These are phyloP conservation scores for Anisognathus igniventris DNA, from an alignment of 2,797 vertebrate species.

Conservation along the genomic window DNA sequence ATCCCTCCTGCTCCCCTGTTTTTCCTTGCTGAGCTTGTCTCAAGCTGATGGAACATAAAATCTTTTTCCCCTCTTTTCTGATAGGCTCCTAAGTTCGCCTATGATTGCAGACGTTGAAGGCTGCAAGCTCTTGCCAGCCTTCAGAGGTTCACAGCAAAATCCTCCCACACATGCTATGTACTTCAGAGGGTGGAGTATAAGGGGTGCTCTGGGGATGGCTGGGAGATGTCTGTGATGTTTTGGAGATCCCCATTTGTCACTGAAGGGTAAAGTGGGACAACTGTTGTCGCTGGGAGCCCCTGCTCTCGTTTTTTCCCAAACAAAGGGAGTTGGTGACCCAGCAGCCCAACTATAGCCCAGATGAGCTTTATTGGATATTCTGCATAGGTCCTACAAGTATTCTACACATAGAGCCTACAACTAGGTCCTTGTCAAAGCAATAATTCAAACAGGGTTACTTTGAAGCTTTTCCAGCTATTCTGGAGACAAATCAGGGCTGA, in stretches of 20 bases:
- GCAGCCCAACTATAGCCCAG: neutral
- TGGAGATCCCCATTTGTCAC: neutral
- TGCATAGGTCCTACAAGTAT: neutral
- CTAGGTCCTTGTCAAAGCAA: neutral
- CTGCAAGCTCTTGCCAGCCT: neutral
- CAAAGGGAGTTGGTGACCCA: neutral
- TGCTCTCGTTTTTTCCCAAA: neutral
- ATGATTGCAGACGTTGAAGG: neutral
- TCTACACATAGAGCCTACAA: neutral
- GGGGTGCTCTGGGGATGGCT: neutral
- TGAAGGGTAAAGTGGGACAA: neutral
- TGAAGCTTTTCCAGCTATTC: neutral
- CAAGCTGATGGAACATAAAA: neutral
- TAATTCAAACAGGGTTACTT: neutral
- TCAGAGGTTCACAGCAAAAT: neutral
- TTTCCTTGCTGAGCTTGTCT: neutral
- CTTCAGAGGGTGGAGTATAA: neutral
- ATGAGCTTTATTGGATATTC: neutral
- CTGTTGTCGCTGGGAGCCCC: neutral
- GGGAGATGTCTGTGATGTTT: neutral
- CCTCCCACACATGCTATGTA: accelerated
- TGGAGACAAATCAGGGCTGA: neutral
- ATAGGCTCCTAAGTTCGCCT: neutral
- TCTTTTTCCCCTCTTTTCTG: neutral
- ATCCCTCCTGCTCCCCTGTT: neutral